Base-by-base conservation (phyloP, 2,888 invertebrate species). In the Idaea dimidiata region DNA sequence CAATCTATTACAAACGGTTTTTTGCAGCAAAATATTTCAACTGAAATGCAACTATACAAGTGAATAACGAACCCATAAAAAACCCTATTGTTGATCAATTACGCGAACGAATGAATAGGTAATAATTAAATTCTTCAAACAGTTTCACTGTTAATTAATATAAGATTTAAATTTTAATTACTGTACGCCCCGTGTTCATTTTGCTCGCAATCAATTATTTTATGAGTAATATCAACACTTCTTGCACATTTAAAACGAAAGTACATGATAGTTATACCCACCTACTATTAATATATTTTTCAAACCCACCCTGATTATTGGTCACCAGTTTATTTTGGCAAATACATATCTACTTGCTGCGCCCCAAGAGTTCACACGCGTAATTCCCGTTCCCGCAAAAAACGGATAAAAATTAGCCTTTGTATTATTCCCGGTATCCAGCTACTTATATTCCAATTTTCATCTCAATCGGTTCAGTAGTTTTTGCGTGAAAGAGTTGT, bases 121-220 rank as follows among this genome's bases (percentile, higher is more conserved):
- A 56, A 56, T 56, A 56, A 56, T 56, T 56, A 17, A 16, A 56
- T 18, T 56, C 14, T 6, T 18, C 16, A 10, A 18, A 18, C 18
- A 18, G 56, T 14, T 56, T 56, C 56, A 18, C 18, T 4, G 56
- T 18, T 56, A 56, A 56, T 56, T 56, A 56, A 56, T 56, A 56
- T 6, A 16, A 17, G 14, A 1, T 56, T 17, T 18, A 56, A 18
- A 56, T 56, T 56, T 17, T 4, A 56, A 56, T 43, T 43, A 43
- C 43, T 43, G 43, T 43, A 14, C 43, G 43, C 43, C 43, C 43
- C 43, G 43, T 43, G 43, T 43, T 43, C 43, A 43, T 43, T 43
- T 43, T 43, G 43, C 10, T 43, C 43, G 43, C 43, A 43, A 43
- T 14, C 43, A 43, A 43, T 43, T 24, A 24, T 24, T 43, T 43